Evolutionary conservation across 2,113 vertebrate genomes (phyloP).

Genomic region (Myxocyprinus asiaticus): DNA sequence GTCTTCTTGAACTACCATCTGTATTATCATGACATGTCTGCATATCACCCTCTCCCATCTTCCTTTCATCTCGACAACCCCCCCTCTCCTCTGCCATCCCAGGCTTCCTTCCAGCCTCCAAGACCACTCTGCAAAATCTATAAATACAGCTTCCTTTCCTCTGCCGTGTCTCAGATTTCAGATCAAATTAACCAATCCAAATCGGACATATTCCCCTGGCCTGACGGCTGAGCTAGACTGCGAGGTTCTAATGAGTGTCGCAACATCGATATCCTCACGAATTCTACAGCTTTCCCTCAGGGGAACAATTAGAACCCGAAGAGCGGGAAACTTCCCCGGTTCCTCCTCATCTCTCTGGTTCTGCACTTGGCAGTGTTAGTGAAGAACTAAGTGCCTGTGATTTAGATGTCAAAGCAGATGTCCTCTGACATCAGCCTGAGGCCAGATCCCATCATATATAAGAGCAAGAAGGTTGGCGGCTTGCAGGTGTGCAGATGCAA

Average conservation of each 20-base stretch:
- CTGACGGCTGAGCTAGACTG: slow-evolving; percentile 11
- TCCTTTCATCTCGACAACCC: not conserved
- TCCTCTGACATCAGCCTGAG: slow-evolving; percentile 31
- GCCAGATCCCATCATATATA: not conserved
- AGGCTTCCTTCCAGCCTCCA: slow-evolving; percentile 1
- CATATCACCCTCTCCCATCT: slow-evolving; percentile 26
- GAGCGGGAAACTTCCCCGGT: not conserved
- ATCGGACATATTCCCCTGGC: slow-evolving; percentile 15
- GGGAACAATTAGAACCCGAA: slow-evolving; percentile 31
- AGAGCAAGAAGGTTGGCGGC: not conserved
- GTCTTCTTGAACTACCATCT: slow-evolving; percentile 17
- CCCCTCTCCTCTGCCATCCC: not conserved
- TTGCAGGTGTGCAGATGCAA: slow-evolving; percentile 18
- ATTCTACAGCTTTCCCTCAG: not conserved
- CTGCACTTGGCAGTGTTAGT: slow-evolving; percentile 18
- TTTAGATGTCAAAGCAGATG: slow-evolving; percentile 43
- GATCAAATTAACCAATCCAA: slow-evolving; percentile 36
- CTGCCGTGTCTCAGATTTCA: slow-evolving; percentile 18
- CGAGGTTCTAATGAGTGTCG: slow-evolving; percentile 39
- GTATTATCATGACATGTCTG: slow-evolving; percentile 26
- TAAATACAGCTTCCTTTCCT: slow-evolving; percentile 18
- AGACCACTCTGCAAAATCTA: slow-evolving; percentile 12
- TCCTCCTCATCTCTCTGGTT: not conserved
- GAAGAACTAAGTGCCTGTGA: slow-evolving; percentile 38
- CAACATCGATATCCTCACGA: slow-evolving; percentile 8